Base-by-base conservation (phyloP, 2,113 vertebrate species). In the Dicrurus megarhynchus region DNA sequence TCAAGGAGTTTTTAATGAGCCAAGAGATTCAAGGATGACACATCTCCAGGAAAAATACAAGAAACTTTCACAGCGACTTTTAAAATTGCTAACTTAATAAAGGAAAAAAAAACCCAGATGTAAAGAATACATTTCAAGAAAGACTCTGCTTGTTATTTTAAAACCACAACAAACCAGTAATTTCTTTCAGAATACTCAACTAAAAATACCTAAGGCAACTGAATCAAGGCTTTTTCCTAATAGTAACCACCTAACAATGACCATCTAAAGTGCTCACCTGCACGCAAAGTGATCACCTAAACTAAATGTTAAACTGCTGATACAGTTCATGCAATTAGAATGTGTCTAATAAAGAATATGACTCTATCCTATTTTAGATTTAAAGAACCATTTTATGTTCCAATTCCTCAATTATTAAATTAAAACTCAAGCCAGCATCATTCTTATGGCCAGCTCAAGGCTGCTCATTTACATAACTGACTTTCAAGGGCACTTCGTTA, bases 401-500 rank as follows among this genome's bases (percentile, higher is more conserved):
- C 74, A 95, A 74, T 94, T 95, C 56, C 53, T 86, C 82, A 79
- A 81, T 77, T 95, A 95, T 91, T 92, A 87, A 93, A 96, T 93
- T 91, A 95, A 95, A 94, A 83, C 79, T 80, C 60, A 74, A 77
- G 76, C 88, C 88, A 69, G 70, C 89, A 82, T 82, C 33, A 11
- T 82, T 96, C 93, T 86, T 80, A 93, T 1, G 46, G 92, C 74
- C 93, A 94, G 83, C 83, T 95, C 84, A 95, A 94, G 94, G 93
- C 81, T 86, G 79, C 80, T 94, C 90, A 95, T 96, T 96, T 96
- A 89, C 87, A 84, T 91, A 93, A 93, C 87, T 90, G 75, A 95
- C 90, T 96, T 96, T 95, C 96, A 96, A 95, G 92, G 95, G 85
- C 95, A 95, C 80, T 93, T 94, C 6, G 65, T 78, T 81, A 70